Base-by-base conservation (phyloP, 2,888 invertebrate genomes). In the Eucera pruinosa region DNA sequence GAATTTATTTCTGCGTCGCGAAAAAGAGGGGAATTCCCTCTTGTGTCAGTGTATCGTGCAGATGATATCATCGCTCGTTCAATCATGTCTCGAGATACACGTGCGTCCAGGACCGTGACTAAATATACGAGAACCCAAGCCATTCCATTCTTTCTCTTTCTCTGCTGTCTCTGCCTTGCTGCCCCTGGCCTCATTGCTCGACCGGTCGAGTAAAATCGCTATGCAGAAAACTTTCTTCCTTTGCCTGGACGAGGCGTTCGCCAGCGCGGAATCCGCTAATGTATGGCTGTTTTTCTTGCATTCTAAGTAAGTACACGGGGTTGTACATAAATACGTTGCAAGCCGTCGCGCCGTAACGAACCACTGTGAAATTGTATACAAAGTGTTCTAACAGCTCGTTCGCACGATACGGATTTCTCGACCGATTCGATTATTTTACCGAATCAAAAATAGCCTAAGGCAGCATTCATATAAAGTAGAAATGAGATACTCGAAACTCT, bases 11-110 rank as follows among this genome's bases (percentile, higher is more conserved):
- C 52, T 60, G 54, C 48, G 55, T 15, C 41, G 27, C 33, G 41
- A 36, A 66, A 66, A 66, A 54, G 52, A 50, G 54, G 61, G 77
- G 76, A 71, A 71, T 78, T 58, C 76, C 71, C 76, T n/a, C n/a
- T n/a, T n/a, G 50, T 62, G 75, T 41, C 55, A 25, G 50, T 68
- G 67, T 64, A 58, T 64, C 68, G 64, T 6, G 54, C 45, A 15
- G 71, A 76, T 78, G 78, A 78, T 76, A 76, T 78, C 78, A 78
- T 62, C 71, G 62, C 76, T 67, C 61, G 75, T 65, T 78, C 70
- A 78, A 78, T 78, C 76, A 71, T 66, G 39, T 18, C 57, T 47
- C 25, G 25, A 25, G 58, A 67, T 57, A 67, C 76, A 55, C 52
- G 57, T 33, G 52, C 57, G 57, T 47, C 18, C 62, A 68, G 62